A percentile compares a stretch with the other conserved stretches of the same genome.
phyloP scores from a whole-genome alignment of 1,140 invertebrate species.

The Acromyrmex charruanus region DNA sequence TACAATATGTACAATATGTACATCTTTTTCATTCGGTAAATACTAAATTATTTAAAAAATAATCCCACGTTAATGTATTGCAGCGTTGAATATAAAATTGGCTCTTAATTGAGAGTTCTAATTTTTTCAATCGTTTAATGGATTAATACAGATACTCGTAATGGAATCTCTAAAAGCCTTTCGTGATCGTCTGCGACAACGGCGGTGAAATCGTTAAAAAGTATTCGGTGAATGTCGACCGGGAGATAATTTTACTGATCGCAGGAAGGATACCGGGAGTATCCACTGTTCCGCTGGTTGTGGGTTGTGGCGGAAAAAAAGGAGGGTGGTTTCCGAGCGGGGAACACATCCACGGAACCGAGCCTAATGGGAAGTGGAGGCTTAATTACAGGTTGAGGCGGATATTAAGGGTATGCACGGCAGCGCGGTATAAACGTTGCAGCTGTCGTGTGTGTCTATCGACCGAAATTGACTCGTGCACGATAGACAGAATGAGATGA shows the following conservation, averaged over 20 bases:
- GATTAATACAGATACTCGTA: slow-evolving; percentile 13
- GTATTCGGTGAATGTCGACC: slow-evolving; percentile 8
- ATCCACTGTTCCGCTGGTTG: slow-evolving; percentile 54
- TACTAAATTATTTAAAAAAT: slow-evolving; percentile 12
- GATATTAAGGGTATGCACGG: slow-evolving; percentile 79
- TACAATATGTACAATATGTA: too few relatives aligned
- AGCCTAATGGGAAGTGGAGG: slow-evolving; percentile 75
- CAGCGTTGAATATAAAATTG: neutral
- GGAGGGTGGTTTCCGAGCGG: slow-evolving; percentile 41
- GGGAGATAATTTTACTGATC: slow-evolving; percentile 65
- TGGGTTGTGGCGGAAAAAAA: slow-evolving; percentile 11
- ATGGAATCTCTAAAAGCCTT: neutral
- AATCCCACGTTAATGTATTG: neutral
- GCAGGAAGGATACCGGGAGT: slow-evolving; percentile 69
- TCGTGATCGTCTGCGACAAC: slow-evolving; percentile 15
- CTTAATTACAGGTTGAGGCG: slow-evolving; percentile 76
- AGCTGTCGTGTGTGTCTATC: slow-evolving; percentile 75
- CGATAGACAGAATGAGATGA: slow-evolving; percentile 49
- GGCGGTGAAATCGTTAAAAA: slow-evolving; percentile 25
- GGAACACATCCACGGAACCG: slow-evolving; percentile 67
- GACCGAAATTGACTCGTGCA: slow-evolving; percentile 73
- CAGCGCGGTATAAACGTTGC: slow-evolving; percentile 74
- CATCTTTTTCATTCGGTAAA: too few relatives aligned
- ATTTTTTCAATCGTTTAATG: slow-evolving; percentile 7
- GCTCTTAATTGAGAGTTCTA: neutral